Conservation (phyloP, 2,113 vertebrate genomes). For the Hemiprocne comata region DNA sequence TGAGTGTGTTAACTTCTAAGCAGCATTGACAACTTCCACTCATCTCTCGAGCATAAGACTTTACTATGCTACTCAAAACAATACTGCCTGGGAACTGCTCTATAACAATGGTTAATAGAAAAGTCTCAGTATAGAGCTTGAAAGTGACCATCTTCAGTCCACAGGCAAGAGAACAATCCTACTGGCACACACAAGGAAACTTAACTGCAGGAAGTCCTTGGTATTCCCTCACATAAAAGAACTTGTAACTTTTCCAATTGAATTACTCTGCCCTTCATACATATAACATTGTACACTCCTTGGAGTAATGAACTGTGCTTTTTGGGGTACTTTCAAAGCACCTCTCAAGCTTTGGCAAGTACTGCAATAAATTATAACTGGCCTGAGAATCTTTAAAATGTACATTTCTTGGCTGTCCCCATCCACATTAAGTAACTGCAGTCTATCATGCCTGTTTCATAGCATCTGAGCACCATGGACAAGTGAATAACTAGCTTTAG, state of each 20-base stretch:
- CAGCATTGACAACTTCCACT: not conserved
- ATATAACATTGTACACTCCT: not conserved
- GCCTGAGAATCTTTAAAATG: slow-evolving; percentile 6
- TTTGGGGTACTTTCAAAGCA: not conserved
- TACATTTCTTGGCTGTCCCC: slow-evolving; percentile 15
- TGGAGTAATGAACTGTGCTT: not conserved
- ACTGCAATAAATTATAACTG: slow-evolving; percentile 7
- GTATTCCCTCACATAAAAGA: not conserved
- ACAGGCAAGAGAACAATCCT: not conserved
- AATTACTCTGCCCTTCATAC: not conserved
- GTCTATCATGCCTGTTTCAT: slow-evolving; percentile 43
- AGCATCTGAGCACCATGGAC: slow-evolving; percentile 13
- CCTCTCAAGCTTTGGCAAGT: not conserved
- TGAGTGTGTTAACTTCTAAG: not conserved
- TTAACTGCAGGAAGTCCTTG: not conserved
- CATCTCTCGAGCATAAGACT: not conserved
- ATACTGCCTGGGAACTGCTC: not conserved
- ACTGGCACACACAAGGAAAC: not conserved
- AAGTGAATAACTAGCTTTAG: slow-evolving; percentile 56
- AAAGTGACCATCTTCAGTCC: not conserved
- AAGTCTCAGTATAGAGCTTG: not conserved
- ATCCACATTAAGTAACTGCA: slow-evolving; percentile 46
- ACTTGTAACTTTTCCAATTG: not conserved
- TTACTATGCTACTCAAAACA: not conserved
- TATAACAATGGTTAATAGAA: not conserved